Percentiles rank a stretch among this genome's conserved stretches.
phyloP scores from a whole-genome alignment of 2,888 invertebrate genomes.

The Eurytoma adleriae region DNA sequence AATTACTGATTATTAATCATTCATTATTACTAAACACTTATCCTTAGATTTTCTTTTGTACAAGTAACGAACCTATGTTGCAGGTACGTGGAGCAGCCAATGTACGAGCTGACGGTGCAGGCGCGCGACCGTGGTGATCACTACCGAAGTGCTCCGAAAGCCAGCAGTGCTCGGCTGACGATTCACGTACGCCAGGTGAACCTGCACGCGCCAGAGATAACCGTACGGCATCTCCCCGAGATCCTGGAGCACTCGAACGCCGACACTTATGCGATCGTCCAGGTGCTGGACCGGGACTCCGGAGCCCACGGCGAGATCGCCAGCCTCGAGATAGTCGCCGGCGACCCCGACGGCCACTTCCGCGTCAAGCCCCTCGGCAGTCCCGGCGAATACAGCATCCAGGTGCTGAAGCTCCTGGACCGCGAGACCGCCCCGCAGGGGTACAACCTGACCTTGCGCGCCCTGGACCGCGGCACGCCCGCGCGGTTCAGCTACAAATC shows the following conservation, averaged over 20 bases:
- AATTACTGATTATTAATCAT: too few relatives aligned
- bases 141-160: constrained; percentile 78
- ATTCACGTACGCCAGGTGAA: constrained; percentile 89
- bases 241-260: constrained; percentile 88
- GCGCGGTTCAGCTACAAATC: constrained; percentile 87
- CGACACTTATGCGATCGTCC: constrained; percentile 93
- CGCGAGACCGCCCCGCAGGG: constrained; percentile 87
- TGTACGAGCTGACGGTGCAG: constrained; percentile 87
- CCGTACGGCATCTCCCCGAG: constrained; percentile 87
- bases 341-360: constrained; percentile 94
- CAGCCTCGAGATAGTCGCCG: constrained; percentile 89
- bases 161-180: constrained; percentile 87
- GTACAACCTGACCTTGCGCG: constrained; percentile 92
- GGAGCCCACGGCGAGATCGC: constrained; percentile 92
- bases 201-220: constrained; percentile 90
- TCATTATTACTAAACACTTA: too few relatives aligned
- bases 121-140: constrained; percentile 90
- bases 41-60: background rate
- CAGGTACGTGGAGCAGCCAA: constrained; percentile 82
- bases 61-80: background rate
- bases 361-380: constrained; percentile 80
- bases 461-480: constrained; percentile 89
- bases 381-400: constrained; percentile 86
- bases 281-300: constrained; percentile 88
- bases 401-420: constrained; percentile 86